Percentiles rank a stretch among this genome's conserved stretches.
These are phyloP conservation scores for Galaxias olidus DNA, from an alignment of 2,797 vertebrate genomes.

Conservation along the genomic window DNA sequence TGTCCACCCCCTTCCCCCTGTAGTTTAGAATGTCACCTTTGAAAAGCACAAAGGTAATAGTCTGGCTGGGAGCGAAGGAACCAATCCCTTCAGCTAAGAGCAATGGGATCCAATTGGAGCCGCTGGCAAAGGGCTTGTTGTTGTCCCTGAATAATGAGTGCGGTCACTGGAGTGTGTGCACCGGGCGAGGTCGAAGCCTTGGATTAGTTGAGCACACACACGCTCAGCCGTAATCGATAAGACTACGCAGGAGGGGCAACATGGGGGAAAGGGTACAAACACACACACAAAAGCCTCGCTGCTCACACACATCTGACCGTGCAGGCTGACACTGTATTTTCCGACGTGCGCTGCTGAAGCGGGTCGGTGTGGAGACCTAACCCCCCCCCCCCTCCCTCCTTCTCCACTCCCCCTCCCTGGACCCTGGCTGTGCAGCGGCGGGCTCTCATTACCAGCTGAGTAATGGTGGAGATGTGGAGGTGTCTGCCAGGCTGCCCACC, in stretches of 20 bases:
- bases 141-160: conserved; percentile 30
- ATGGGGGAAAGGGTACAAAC: background rate
- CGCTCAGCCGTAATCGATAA: conserved; percentile 33
- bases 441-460: background rate
- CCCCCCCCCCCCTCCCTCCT: conserved; percentile 22
- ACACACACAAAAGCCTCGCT: background rate
- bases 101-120: conserved; percentile 18
- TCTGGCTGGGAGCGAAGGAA: conserved; percentile 30
- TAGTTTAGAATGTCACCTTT: conserved; percentile 21
- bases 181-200: conserved; percentile 22
- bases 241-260: too few relatives aligned
- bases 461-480: too few relatives aligned
- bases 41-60: conserved; percentile 26
- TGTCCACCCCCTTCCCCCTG: background rate
- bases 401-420: conserved; percentile 21
- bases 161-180: conserved; percentile 17
- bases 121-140: conserved; percentile 17
- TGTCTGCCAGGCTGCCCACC: too few relatives aligned
- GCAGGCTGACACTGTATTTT: too few relatives aligned
- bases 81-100: conserved; percentile 24
- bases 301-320: background rate
- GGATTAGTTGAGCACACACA: conserved; percentile 21
- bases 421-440: background rate
- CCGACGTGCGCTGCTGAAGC: too few relatives aligned
- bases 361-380: background rate